Percentiles rank a stretch among this genome's conserved stretches.
Evolutionary conservation across 2,888 invertebrate species (phyloP).

Genomic region (Tachina lurida): DNA sequence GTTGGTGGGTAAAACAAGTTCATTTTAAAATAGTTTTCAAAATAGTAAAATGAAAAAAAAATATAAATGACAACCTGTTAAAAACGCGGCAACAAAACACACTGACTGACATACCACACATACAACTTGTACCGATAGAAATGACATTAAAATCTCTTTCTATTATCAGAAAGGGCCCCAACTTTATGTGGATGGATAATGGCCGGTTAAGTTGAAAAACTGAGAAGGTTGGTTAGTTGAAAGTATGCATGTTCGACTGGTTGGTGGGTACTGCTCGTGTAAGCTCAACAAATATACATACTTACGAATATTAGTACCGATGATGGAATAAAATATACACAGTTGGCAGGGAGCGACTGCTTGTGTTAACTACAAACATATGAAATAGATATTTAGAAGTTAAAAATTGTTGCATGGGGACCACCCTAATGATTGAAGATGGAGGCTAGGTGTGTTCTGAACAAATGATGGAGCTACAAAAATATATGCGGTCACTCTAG

Average conservation of each 20-base stretch:
- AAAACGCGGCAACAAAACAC: constrained; percentile 26
- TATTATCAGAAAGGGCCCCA: constrained; percentile 49
- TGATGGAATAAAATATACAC: neutral
- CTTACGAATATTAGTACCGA: neutral
- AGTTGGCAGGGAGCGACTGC: neutral
- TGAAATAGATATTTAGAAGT: neutral
- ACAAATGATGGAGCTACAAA: no score
- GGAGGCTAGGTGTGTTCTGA: no score
- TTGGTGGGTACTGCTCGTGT: neutral
- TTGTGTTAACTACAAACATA: neutral
- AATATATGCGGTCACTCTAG: no score
- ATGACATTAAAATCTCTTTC: constrained; percentile 52
- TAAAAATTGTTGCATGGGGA: no score
- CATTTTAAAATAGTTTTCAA: constrained; percentile 56
- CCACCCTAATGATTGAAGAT: no score
- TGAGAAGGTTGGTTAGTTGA: constrained; percentile 4
- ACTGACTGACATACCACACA: neutral
- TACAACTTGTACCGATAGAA: neutral
- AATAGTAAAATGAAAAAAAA: neutral
- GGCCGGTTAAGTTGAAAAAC: constrained; percentile 25
- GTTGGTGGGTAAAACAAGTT: constrained; percentile 69
- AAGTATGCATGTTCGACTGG: neutral
- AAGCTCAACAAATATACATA: constrained; percentile 34
- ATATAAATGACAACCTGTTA: constrained; percentile 62
- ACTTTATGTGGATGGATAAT: constrained; percentile 26